These are phyloP conservation scores for Irena cyanogastra DNA, from an alignment of 2,113 vertebrate species.

Conservation along the genomic window DNA sequence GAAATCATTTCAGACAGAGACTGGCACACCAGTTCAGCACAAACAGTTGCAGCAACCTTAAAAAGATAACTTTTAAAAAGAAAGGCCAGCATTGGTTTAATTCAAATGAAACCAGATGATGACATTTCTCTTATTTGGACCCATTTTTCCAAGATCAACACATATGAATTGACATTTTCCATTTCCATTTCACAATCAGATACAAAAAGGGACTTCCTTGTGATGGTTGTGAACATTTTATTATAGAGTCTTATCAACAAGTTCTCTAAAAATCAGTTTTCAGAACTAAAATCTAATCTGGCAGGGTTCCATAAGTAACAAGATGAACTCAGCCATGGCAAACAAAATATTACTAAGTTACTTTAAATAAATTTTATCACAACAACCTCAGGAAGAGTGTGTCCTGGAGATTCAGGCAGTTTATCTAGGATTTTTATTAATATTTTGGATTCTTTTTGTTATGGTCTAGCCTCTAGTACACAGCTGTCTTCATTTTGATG, in stretches of 20 bases:
- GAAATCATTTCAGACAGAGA: background rate
- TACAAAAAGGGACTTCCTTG: background rate
- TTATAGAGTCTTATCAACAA: constrained; percentile 18
- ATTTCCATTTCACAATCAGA: background rate
- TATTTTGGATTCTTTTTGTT: constrained; percentile 16
- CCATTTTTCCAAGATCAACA: background rate
- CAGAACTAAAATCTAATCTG: constrained; percentile 36
- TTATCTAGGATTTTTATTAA: constrained; percentile 42
- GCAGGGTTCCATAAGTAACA: constrained; percentile 15
- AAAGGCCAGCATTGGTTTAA: background rate
- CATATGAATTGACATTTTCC: background rate
- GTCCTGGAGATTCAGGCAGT: background rate
- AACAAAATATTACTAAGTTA: constrained; percentile 49
- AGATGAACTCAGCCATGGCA: constrained; percentile 18
- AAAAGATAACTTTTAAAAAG: background rate
- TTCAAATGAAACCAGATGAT: background rate
- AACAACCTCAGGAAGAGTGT: background rate
- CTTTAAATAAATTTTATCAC: constrained; percentile 60
- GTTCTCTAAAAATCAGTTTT: constrained; percentile 15
- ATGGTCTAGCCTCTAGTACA: background rate
- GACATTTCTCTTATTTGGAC: background rate
- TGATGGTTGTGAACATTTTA: background rate
- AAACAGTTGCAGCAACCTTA: background rate
- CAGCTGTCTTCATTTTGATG: background rate
- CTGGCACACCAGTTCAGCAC: background rate